These are phyloP conservation scores for Ophiodon elongatus DNA, from an alignment of 2,113 vertebrate species.

Conservation along the genomic window DNA sequence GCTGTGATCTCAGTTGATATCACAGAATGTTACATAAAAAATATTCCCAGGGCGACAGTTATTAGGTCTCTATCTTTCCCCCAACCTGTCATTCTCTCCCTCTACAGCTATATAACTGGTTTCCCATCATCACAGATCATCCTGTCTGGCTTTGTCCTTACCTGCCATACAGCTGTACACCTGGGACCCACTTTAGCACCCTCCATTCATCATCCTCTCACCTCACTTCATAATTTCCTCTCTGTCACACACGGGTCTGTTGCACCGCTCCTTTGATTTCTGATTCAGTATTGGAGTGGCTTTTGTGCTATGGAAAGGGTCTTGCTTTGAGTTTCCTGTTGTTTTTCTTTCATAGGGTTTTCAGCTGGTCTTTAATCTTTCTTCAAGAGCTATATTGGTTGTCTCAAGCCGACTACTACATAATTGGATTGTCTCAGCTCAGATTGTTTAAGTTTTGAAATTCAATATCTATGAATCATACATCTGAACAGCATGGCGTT, in stretches of 20 bases:
- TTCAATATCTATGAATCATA: constrained; percentile 5
- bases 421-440: background rate
- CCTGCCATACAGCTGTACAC: constrained; percentile 58
- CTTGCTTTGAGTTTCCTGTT: background rate
- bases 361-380: background rate
- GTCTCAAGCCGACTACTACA: background rate
- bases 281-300: background rate
- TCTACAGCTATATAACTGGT: constrained; percentile 45
- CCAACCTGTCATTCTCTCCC: constrained; percentile 32
- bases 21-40: constrained; percentile 28
- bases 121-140: constrained; percentile 70
- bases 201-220: constrained; percentile 64
- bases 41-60: background rate
- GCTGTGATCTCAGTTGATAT: constrained; percentile 26
- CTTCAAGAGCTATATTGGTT: background rate
- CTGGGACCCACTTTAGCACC: constrained; percentile 48
- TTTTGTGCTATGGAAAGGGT: background rate
- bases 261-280: constrained; percentile 19
- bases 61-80: constrained; percentile 1
- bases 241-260: constrained; percentile 26
- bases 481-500: constrained; percentile 7
- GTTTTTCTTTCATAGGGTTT: background rate
- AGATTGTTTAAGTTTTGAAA: background rate
- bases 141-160: constrained; percentile 55
- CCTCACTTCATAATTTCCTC: constrained; percentile 57